Base-by-base conservation (phyloP, 2,113 vertebrate genomes). In the Takifugu bimaculatus region DNA sequence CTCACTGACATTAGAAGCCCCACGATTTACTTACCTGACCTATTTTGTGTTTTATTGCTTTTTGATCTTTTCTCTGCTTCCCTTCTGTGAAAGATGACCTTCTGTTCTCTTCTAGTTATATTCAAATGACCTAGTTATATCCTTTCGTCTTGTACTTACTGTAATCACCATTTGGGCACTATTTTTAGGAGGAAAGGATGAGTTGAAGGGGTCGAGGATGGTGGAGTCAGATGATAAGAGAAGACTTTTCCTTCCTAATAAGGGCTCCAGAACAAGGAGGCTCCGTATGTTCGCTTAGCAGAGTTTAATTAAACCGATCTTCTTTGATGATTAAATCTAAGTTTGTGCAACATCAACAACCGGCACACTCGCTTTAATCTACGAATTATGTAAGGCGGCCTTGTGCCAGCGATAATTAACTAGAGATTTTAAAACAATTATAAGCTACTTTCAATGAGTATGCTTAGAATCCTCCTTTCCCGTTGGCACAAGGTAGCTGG, bases 301-400 rank as follows among this genome's bases (percentile, higher is more conserved):
- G 54, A 35, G 29, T 43, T 65, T 74, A 72, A 81, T 70, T 75
- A 54, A 81, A 61, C 15, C 60, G 52, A 73, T 74, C 11, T 54
- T 27, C 50, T 74, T 76, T 82, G 65, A 78, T 75, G 69, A 70
- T 79, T 68, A 54, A 70, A 68, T 70, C 50, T 43, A 59, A 66
- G 54, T 75, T 66, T 15, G 70, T 42, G 56, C 51, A 72, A 77
- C 63, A 53, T 54, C 2, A n/a, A 55, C 5, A 69, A 75, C 77
- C 32, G n/a, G 53, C 29, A 58, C 29, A n/a, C 10, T 49, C 68
- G 35, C 55, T 53, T 50, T 60, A 59, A 77, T 50, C 57, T 35
- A 49, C 57, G 9, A 70, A 54, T 65, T 68, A 85, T 60, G 54
- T 64, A 27, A 55, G 54, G 3, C 60, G 15, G 64, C 75, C 77